A percentile compares a stretch with the other conserved stretches of the same genome.
phyloP scores from a whole-genome alignment of 2,888 invertebrate genomes.

The Tetranychus truncatus region DNA sequence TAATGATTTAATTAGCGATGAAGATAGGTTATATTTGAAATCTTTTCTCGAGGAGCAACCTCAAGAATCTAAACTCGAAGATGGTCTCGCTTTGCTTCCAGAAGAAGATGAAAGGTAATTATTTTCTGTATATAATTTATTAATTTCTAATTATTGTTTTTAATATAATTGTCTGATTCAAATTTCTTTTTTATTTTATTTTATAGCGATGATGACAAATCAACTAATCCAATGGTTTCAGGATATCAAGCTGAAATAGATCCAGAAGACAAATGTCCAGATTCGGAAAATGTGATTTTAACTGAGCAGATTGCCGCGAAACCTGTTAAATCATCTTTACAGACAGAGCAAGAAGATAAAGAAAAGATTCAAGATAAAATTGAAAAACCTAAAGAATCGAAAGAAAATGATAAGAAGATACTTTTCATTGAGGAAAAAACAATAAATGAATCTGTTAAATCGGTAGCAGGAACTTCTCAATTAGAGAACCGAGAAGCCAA shows the following conservation, averaged over 20 bases:
- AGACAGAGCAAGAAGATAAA: not conserved
- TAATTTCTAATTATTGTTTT: not conserved
- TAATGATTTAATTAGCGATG: constrained; percentile 5
- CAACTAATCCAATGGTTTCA: constrained; percentile 54
- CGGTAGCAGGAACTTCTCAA: not conserved
- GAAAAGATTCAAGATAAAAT: not conserved
- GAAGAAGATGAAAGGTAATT: constrained; percentile 4
- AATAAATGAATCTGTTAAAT: not conserved
- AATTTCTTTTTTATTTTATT: not conserved
- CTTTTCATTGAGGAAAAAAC: not conserved
- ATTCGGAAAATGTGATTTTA: constrained; percentile 6
- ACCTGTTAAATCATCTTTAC: not conserved
- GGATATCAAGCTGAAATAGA: constrained; percentile 66
- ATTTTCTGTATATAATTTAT: not conserved
- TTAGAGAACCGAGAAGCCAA: not conserved
- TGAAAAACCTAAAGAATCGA: not conserved
- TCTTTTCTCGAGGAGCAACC: constrained; percentile 9
- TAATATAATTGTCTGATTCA: not conserved
- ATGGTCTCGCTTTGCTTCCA: not conserved
- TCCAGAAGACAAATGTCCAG: constrained; percentile 39
- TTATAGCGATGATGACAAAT: constrained; percentile 36
- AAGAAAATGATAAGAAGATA: not conserved
- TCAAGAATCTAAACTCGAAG: not conserved
- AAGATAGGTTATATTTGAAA: constrained; percentile 3
- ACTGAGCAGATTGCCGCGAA: not conserved